phyloP scores from a whole-genome alignment of 2,888 invertebrate genomes.

The Parelbella ahira region DNA sequence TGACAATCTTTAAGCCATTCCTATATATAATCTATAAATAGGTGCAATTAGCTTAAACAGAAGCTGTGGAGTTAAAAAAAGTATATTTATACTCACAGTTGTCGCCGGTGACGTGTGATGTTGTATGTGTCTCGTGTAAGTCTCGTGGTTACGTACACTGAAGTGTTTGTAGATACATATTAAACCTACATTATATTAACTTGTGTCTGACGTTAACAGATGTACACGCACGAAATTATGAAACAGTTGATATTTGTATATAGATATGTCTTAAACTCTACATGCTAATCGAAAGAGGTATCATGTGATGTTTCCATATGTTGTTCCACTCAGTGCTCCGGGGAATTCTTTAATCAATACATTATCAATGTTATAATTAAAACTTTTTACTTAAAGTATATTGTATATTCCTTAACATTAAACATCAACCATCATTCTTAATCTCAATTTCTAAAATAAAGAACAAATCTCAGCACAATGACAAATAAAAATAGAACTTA shows the following conservation, averaged over 20 bases:
- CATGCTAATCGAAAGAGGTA: no score
- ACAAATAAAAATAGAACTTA: constrained; percentile 39
- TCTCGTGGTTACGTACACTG: constrained; percentile 55
- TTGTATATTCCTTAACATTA: constrained; percentile 31
- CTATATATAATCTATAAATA: constrained; percentile 8
- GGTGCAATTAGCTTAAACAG: constrained; percentile 24
- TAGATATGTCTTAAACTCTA: no score
- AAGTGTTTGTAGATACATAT: no score
- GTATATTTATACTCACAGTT: constrained; percentile 62
- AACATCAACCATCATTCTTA: constrained; percentile 25
- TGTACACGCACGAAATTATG: no score
- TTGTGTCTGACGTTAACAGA: no score
- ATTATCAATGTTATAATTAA: no score
- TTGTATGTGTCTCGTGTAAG: constrained; percentile 49
- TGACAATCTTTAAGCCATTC: constrained; percentile 11
- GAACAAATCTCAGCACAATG: no score
- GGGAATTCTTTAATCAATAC: no score
- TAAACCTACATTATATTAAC: neutral
- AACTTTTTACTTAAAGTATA: constrained; percentile 52
- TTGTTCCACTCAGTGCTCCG: no score
- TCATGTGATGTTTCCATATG: no score
- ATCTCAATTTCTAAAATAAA: constrained; percentile 25
- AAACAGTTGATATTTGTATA: no score
- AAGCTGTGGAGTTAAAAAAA: constrained; percentile 48
- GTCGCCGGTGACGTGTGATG: constrained; percentile 53